These are phyloP conservation scores for Hyperoplus lanceolatus DNA, from an alignment of 2,797 vertebrate genomes.

Conservation along the genomic window DNA sequence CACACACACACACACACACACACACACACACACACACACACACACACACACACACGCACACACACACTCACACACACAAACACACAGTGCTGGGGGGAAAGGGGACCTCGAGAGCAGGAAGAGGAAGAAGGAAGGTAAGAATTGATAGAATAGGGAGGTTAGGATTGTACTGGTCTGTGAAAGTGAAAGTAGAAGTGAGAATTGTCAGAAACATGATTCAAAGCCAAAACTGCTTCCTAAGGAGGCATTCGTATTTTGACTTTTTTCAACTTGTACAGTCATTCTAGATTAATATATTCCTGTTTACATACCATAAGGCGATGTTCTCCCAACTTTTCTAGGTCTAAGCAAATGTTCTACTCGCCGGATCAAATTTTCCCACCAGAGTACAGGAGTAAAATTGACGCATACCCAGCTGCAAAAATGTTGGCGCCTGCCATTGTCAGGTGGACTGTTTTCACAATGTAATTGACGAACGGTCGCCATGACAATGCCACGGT, in stretches of 20 bases:
- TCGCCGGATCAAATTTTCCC: conserved; percentile 23
- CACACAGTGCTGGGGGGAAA: too few relatives aligned
- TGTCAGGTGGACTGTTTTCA: conserved; percentile 70
- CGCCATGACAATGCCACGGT: conserved; percentile 64
- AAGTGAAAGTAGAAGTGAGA: conserved; percentile 30
- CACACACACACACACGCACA: neutral
- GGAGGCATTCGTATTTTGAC: conserved; percentile 26
- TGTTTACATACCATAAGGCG: conserved; percentile 20
- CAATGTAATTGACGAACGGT: conserved; percentile 60
- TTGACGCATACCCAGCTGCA: conserved; percentile 54
- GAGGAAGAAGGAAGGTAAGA: conserved; percentile 37
- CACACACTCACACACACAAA: too few relatives aligned
- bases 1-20: conserved; percentile 6
- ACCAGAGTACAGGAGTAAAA: conserved; percentile 23
- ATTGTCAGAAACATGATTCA: conserved; percentile 26
- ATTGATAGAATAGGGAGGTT: conserved; percentile 48
- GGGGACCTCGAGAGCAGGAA: conserved; percentile 35
- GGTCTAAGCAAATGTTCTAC: neutral
- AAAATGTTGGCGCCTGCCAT: conserved; percentile 48
- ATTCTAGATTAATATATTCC: conserved; percentile 37
- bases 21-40: conserved; percentile 12
- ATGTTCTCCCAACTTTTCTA: conserved; percentile 12
- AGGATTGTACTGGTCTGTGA: conserved; percentile 42
- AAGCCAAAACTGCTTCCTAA: conserved; percentile 34
- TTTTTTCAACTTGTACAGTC: conserved; percentile 30